Evolutionary conservation across 2,888 invertebrate species (phyloP), one percentile per base, ranked within the genome.

Genomic region (Rhogogaster chlorosoma): DNA sequence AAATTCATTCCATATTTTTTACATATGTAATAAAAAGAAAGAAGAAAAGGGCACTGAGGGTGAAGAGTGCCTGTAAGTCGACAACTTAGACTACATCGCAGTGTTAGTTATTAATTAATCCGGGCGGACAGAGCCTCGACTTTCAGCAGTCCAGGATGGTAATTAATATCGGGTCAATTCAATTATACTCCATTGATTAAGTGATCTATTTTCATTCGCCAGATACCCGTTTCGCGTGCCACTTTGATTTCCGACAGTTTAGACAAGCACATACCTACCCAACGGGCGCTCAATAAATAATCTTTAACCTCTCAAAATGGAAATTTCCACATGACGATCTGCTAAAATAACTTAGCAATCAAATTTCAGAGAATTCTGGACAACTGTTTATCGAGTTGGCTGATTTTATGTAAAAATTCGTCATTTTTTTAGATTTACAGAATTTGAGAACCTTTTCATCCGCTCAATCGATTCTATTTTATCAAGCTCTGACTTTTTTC

Each of bases 151-250:
- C 32, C 4, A 5, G 29, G 32, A 29, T 67, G 18, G 32, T 32
- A 67, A 67, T 67, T 32, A 67, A 32, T 67, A 67, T 67, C 7
- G 67, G 67, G 29, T 67, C 29, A 32, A 67, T 67, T 67, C 67
- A 67, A 61, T 61, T 61, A 61, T 26, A 26, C 22, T 10, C 26
- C 29, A 67, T 67, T 67, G 32, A 67, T 67, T 32, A 67, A 32
- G 67, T 18, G 67, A 67, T 67, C 32, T 67, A 67, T 67, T 32
- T 67, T 32, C 67, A 67, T 67, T 67, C 67, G 2, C 32, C 7
- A 15, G 29, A 29, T 6, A 67, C 32, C 18, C 29, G 67, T 15
- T 4, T 67, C 26, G 61, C 61, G 61, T 61, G 29, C 32, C 67
- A 67, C 67, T 32, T 67, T 67, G 67, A 67, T 67, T 67, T 32